A percentile compares a stretch with the other conserved stretches of the same genome.
Conservation (phyloP, 2,888 invertebrate genomes). For the Harmothoe impar region DNA sequence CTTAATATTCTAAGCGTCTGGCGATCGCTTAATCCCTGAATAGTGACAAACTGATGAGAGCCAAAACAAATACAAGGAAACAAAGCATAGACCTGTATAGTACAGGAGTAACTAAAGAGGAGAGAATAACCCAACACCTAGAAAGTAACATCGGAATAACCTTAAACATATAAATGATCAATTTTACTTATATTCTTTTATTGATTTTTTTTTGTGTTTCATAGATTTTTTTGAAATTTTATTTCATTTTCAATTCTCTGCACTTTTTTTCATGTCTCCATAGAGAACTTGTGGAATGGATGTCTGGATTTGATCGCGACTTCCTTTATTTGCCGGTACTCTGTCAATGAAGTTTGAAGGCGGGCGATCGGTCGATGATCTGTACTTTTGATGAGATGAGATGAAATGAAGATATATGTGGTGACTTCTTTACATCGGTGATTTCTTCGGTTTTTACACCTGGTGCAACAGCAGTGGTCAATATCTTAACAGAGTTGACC, state of each 20-base stretch:
- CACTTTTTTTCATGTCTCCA: background rate
- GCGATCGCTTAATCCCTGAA: too few species aligned
- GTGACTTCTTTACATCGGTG: background rate
- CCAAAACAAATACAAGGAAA: too few species aligned
- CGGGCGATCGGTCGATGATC: background rate
- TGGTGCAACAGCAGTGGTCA: too few species aligned
- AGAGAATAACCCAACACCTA: constrained; percentile 20
- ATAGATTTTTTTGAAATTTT: background rate
- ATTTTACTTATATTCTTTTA: background rate
- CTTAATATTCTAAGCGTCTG: too few species aligned
- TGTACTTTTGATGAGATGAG: background rate
- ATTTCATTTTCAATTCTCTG: background rate
- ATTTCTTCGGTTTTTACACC: too few species aligned
- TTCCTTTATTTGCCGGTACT: background rate
- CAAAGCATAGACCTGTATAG: too few species aligned
- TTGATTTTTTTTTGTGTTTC: background rate
- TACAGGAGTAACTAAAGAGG: background rate
- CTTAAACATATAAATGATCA: constrained; percentile 28
- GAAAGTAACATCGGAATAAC: background rate
- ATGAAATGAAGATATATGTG: background rate
- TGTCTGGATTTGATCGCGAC: background rate
- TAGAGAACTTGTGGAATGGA: background rate
- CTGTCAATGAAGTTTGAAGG: background rate
- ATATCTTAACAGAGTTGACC: background rate
- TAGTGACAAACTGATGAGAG: too few species aligned